A percentile compares a stretch with the other conserved stretches of the same genome.
phyloP scores from a whole-genome alignment of 2,797 vertebrate genomes.

The Choloepus didactylus region DNA sequence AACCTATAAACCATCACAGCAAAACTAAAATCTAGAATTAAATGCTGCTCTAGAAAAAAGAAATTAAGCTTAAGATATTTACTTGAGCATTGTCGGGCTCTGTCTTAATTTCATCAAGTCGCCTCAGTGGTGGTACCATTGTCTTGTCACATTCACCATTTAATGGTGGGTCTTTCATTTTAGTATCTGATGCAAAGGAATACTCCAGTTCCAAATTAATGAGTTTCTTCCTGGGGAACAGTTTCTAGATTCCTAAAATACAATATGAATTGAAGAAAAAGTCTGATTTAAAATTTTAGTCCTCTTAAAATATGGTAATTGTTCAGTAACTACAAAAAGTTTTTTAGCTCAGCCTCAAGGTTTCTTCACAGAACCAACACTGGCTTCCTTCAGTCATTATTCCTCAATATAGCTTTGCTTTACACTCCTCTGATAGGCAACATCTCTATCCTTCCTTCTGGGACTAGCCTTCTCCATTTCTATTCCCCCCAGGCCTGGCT shows the following conservation, averaged over 20 bases:
- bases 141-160: conserved; percentile 54
- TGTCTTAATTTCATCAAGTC: conserved; percentile 63
- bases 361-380: neutral
- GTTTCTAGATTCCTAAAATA: conserved; percentile 65
- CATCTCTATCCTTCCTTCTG: neutral
- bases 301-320: neutral
- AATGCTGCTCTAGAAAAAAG: conserved; percentile 26
- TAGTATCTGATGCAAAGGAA: conserved; percentile 21
- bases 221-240: conserved; percentile 43
- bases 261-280: conserved; percentile 46
- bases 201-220: conserved; percentile 55
- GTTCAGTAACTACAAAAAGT: neutral
- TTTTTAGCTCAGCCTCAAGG: neutral
- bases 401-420: conserved; percentile 20
- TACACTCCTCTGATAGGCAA: neutral
- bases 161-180: conserved; percentile 73
- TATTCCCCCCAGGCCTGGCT: neutral
- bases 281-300: conserved; percentile 48
- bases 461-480: neutral
- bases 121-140: neutral
- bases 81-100: conserved; percentile 69
- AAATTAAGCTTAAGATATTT: conserved; percentile 38
- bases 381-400: neutral
- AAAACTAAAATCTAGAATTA: conserved; percentile 21
- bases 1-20: neutral